Evolutionary conservation across 2,888 invertebrate species (phyloP), one percentile per base, ranked within the genome.

Genomic region (Nebria brevicollis): DNA sequence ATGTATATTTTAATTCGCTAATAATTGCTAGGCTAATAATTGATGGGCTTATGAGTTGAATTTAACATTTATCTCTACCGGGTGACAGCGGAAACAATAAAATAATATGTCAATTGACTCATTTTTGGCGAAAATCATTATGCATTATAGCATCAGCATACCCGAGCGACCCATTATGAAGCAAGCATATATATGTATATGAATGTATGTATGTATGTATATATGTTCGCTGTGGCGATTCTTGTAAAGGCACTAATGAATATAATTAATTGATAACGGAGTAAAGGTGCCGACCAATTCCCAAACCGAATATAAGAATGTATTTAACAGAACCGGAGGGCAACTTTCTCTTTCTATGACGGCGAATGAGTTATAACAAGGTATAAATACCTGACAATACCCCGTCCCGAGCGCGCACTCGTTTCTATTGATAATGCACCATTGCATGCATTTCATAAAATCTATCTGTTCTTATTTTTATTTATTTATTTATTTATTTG

Each of bases 321-420:
- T 54, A 54, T 54, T 54, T 54, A 54, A 54, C 54, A 54, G 54
- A 54, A 70, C 70, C 70, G 11, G 25, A 70, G 70, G 70, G 70
- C 34, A 70, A 70, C 70, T 70, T 70, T 70, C 70, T 70, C 70
- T 70, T 70, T 70, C 70, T 25, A 34, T 70, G 34, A 26, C 70
- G 70, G 70, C 70, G 70, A 70, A 70, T 70, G 70, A 70, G 34
- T 20, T 70, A 70, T 70, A 34, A 20, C 26, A 26, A 34, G 70
- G 70, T 70, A 70, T 26, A 25, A 70, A 70, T 70, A 70, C 70
- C 70, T 20, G 20, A 54, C 54, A 54, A 54, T 54, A 54, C 54
- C 11, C 54, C 13, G 54, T 54, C 13, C 11, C 13, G 54, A 8
- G 13, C 54, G 8, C 54, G 54, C 13, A 54, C 13, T 54, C 54